Evolutionary conservation across 1,140 invertebrate genomes (phyloP).

Genomic region (Nebria ingens): DNA sequence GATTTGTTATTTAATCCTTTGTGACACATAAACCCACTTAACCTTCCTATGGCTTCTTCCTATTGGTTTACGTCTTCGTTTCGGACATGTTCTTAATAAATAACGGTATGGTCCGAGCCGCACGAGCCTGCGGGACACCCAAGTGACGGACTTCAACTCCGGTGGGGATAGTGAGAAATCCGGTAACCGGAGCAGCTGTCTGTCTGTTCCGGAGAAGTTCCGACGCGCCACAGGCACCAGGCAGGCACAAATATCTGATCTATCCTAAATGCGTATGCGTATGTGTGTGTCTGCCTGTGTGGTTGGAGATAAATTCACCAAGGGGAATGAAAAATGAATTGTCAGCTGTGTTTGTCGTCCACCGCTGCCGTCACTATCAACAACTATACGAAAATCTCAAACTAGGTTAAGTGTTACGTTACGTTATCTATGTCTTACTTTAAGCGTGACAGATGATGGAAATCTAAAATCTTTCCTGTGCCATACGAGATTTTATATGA

Average conservation of each 20-base stretch:
- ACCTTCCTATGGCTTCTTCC: too few species aligned
- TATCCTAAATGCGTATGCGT: too few species aligned
- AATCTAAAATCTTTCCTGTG: too few species aligned
- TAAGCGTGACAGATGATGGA: too few species aligned
- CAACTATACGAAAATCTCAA: not conserved
- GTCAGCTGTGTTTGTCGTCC: slow-evolving; percentile 8
- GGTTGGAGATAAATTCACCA: not conserved
- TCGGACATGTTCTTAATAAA: not conserved
- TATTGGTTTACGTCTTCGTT: too few species aligned
- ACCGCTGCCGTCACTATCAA: too few species aligned
- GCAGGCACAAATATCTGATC: not conserved
- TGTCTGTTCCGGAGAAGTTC: not conserved
- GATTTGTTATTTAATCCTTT: too few species aligned
- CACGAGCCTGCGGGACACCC: not conserved
- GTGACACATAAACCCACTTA: too few species aligned
- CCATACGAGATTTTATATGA: too few species aligned
- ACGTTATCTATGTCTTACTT: too few species aligned
- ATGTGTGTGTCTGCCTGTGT: too few species aligned
- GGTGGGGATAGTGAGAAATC: not conserved
- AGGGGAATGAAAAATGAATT: slow-evolving; percentile 8
- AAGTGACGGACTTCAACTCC: not conserved
- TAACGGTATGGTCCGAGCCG: not conserved
- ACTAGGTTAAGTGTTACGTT: slow-evolving; percentile 7
- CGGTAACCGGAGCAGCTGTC: not conserved
- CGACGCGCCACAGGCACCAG: not conserved